Percentiles rank a stretch among this genome's conserved stretches.
phyloP scores from a whole-genome alignment of 2,113 vertebrate species.

The Muntiacus muntjak region DNA sequence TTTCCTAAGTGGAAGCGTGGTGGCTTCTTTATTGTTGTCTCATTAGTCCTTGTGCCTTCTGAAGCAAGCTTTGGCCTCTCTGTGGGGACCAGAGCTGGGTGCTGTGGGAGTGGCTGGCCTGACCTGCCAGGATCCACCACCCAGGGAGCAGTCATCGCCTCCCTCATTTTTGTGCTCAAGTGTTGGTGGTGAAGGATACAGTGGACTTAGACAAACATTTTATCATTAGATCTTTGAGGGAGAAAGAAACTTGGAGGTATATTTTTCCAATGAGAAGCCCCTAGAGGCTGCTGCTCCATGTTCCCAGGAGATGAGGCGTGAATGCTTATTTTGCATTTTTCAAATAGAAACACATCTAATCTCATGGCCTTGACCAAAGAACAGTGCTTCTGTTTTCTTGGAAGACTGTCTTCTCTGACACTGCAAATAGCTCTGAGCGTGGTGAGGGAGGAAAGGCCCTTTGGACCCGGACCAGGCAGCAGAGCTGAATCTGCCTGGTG shows the following conservation, averaged over 20 bases:
- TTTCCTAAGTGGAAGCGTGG: not conserved
- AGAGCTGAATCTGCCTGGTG: not conserved
- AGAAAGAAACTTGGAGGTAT: not conserved
- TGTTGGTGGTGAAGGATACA: not conserved
- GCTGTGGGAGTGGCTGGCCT: accelerated
- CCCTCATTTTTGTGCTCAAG: not conserved
- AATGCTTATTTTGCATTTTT: not conserved
- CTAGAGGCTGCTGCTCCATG: not conserved
- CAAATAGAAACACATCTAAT: not conserved
- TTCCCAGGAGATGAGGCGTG: not conserved
- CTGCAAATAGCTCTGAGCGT: not conserved
- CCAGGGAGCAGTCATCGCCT: not conserved
- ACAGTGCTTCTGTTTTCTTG: not conserved
- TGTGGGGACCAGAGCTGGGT: not conserved
- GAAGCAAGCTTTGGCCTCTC: not conserved
- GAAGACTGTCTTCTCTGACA: not conserved
- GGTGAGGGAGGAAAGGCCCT: not conserved
- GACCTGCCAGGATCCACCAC: not conserved
- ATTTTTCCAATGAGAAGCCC: not conserved
- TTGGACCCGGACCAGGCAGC: not conserved
- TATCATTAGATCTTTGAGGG: not conserved
- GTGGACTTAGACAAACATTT: not conserved
- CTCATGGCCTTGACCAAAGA: not conserved
- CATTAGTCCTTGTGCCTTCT: not conserved
- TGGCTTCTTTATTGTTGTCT: not conserved